Base-by-base conservation (phyloP, 2,888 invertebrate genomes). In the Rhogogaster chlorosoma region DNA sequence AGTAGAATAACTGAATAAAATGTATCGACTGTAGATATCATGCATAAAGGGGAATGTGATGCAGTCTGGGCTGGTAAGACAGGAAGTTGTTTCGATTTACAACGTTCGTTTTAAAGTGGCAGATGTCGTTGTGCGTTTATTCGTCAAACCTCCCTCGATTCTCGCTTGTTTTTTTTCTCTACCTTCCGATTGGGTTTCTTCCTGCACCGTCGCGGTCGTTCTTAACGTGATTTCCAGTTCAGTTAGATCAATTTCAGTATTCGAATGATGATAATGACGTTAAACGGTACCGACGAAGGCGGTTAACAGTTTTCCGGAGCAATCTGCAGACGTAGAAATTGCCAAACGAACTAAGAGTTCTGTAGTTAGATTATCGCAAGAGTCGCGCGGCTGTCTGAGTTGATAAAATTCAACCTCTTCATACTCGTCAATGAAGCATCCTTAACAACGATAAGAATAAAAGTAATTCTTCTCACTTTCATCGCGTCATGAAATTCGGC, bases 271-370 rank as follows among this genome's bases (percentile, higher is more conserved):
- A 49, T 77, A 77, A 77, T 53, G 77, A 53, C 29, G n/a, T 77
- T 77, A 77, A 77, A 77, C 53, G 77, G 18, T 26, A 15, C 45
- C 77, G 77, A 49, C 32, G 49, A 61, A 77, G 49, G 7, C 77
- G 77, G 45, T 77, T 53, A 77, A 53, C 77, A 18, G 77, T 29
- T 77, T 77, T 77, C 77, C 77, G 77, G n/a, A 53, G n/a, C 77
- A 77, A 77, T 77, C 77, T 53, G 73, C 38, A 38, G 77, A 77
- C 53, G 53, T 32, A 53, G 77, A 53, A 77, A 77, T 53, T 53
- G 18, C 32, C 45, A n/a, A 45, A n/a, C 32, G 49, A 53, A 53
- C 29, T 53, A 36, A 77, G 38, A 73, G 2, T 73, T 67, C 29
- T 42, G 9, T 42, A 73, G 32, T 49, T 77, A 36, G 75, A 75